Evolutionary conservation across 2,888 invertebrate species (phyloP), one percentile per base, ranked within the genome.

Genomic region (Troides aeacus): DNA sequence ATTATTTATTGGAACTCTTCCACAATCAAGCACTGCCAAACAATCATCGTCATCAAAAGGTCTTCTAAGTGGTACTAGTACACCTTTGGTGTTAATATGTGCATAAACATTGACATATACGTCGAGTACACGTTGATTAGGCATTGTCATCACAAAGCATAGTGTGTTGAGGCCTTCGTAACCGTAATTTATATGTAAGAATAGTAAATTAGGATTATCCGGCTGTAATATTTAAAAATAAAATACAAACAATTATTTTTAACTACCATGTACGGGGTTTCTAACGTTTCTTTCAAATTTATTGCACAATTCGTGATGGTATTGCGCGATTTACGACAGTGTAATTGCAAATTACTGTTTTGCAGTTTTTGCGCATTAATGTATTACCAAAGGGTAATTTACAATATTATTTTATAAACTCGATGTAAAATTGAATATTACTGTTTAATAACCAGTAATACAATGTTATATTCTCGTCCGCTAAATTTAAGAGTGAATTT

Each of bases 1-100:
- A 75, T 92, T 92, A 74, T 92, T 92, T 18, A 92, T 92, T 50
- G 91, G 90, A 24, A 92, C 92, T 79, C 80, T 84, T 56, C 93
- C 92, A 77, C 92, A 92, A 70, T 92, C 85, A 72, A 92, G 72
- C 30, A 85, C 81, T 5, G 89, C 83, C 30, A 92, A 77, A 75
- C 85, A 88, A 0, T 86, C 81, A 0, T 76, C 71, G 7, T 73
- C 64, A 1, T 74, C 76, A 0, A 82, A 68, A 18, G 79, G 79
- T 18, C 89, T 83, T 46, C 88, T 80, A 59, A 92, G 75, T n/a
- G 92, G 84, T 10, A 82, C 82, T 62, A 92, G 75, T 56, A 86
- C 75, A 2, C 89, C 88, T 71, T 79, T 88, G 0, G 83, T 80
- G 50, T 82, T 85, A 1, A 78, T 65, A 73, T 83, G 78, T 1